Evolutionary conservation across 23 tunicate genomes (phyloP).

Genomic region (Botrylloides violaceus): DNA sequence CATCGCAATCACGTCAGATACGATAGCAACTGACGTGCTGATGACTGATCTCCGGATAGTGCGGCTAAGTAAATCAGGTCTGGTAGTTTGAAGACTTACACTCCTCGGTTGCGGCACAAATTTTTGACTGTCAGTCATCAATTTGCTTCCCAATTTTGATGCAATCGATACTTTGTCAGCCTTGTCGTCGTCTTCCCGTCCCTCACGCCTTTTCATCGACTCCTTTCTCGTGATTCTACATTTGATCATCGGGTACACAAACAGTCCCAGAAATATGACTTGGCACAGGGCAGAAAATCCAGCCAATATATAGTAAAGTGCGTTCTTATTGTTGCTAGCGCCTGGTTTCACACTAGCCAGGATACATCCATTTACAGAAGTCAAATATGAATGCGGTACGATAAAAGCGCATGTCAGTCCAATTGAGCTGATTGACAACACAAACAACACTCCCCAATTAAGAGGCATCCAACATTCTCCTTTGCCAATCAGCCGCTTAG

Average conservation of each 20-base stretch:
- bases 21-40: slow-evolving; percentile 26
- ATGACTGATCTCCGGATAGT: slow-evolving; percentile 39
- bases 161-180: background rate
- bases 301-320: background rate
- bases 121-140: background rate
- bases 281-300: slow-evolving; percentile 38
- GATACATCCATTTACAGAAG: slow-evolving; percentile 30
- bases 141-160: background rate
- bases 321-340: too few species aligned
- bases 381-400: slow-evolving; percentile 25
- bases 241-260: slow-evolving; percentile 36
- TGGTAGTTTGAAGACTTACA: background rate
- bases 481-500: slow-evolving; percentile 8
- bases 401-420: slow-evolving; percentile 23
- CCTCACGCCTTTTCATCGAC: background rate
- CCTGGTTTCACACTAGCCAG: background rate
- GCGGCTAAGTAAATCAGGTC: background rate
- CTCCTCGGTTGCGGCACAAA: background rate
- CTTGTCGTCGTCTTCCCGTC: background rate
- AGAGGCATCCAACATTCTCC: background rate
- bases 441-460: slow-evolving; percentile 1
- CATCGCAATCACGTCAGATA: slow-evolving; percentile 34
- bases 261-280: slow-evolving; percentile 28
- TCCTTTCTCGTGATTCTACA: background rate
- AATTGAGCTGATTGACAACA: background rate